These are phyloP conservation scores for Clistopyga incitator DNA, from an alignment of 2,888 invertebrate genomes.

Conservation along the genomic window DNA sequence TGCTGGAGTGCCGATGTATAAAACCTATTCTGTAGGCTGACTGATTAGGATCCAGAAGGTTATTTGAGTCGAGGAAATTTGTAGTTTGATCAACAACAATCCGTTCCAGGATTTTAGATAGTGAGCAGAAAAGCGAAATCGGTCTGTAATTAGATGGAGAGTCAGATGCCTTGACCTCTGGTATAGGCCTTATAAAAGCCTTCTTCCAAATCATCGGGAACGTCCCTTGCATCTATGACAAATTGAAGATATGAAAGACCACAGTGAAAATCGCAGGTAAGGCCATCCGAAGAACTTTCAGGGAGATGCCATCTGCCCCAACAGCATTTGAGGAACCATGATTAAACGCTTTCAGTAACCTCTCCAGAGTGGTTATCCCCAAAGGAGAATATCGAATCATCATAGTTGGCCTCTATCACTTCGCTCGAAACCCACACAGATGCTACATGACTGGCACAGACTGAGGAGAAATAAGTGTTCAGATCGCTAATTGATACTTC, in stretches of 20 bases:
- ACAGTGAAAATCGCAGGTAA: not conserved
- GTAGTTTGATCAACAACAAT: conserved; percentile 7
- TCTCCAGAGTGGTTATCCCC: not conserved
- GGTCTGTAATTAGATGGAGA: conserved; percentile 18
- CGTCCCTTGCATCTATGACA: not conserved
- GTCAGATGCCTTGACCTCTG: conserved; percentile 1
- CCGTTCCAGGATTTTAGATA: conserved; percentile 18
- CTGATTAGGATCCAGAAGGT: conserved; percentile 15
- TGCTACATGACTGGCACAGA: not conserved
- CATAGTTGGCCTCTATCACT: not conserved
- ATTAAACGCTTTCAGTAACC: not conserved
- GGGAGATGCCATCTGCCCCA: not conserved
- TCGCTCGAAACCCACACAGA: not conserved
- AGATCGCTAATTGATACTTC: not conserved
- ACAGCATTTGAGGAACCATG: not conserved
- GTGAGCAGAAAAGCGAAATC: conserved; percentile 1
- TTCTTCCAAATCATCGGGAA: conserved; percentile 27
- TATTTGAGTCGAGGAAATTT: not conserved
- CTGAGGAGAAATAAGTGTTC: not conserved
- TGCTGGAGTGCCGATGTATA: conserved; percentile 6
- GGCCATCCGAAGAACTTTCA: not conserved
- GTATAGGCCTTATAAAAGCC: conserved; percentile 18
- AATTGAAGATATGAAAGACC: not conserved
- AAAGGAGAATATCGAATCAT: not conserved
- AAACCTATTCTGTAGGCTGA: not conserved